Evolutionary conservation across 2,888 invertebrate species (phyloP), one percentile per base, ranked within the genome.

Genomic region (Morpho deidamia): DNA sequence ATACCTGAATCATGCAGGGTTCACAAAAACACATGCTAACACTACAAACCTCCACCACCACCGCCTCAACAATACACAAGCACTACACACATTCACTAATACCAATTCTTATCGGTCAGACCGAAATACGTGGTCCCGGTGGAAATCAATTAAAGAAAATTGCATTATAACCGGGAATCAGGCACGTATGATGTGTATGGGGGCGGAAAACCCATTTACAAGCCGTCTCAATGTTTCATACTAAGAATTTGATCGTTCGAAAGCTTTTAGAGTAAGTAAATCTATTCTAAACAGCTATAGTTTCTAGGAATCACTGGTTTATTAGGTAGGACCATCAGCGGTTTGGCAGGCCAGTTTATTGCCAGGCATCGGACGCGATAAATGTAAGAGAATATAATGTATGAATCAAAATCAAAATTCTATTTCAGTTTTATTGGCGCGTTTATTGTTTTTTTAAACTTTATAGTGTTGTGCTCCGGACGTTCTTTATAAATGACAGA

Each of bases 291-390:
- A 47, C 33, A 47, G 47, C 33, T 40, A 11, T 11, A 9, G 32
- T 48, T 45, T 45, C 45, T n/a, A 34, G 35, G 39, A 46, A 39
- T 11, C 32, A 7, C 7, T 38, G 38, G 37, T 38, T 55, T 33
- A 37, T 51, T 10, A 11, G 34, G 35, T 34, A 60, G 52, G 37
- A 59, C 44, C 51, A 63, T 62, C 53, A 42, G 66, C 40, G 69
- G 65, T 66, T 68, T 67, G 67, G 67, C 65, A 64, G 50, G 40
- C 50, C 46, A 49, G 41, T 55, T 54, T 59, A 60, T 53, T 56
- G 32, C 41, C 39, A 34, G 42, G 42, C 55, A 49, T 56, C 56
- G 45, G 51, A 33, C 44, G 35, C 8, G 14, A 35, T 41, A 53
- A 45, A 46, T 47, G 43, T 38, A 41, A 45, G 51, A 43, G 37